These are phyloP conservation scores for Eretmochelys imbricata DNA, from an alignment of 2,113 vertebrate genomes.

Conservation along the genomic window DNA sequence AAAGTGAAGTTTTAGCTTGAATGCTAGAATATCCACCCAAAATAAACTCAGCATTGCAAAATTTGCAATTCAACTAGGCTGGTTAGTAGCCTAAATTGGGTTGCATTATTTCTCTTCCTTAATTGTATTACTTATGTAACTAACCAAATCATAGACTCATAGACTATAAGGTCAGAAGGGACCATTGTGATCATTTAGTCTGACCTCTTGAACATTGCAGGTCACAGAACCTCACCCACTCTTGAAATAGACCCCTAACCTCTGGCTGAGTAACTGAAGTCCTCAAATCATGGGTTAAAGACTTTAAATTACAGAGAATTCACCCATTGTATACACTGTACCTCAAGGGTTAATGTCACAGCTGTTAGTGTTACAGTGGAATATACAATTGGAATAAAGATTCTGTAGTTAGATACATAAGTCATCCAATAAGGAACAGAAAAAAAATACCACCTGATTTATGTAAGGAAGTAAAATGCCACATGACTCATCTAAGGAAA, in stretches of 20 bases:
- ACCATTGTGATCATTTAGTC: no score
- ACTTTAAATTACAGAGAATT: no score
- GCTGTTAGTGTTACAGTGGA: background rate
- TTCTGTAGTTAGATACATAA: accelerated
- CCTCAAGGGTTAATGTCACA: background rate
- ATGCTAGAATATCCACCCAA: background rate
- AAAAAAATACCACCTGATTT: background rate
- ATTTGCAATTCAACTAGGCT: background rate
- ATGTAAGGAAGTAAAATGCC: no score
- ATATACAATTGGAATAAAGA: background rate
- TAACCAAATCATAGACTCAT: background rate
- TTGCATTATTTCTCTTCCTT: background rate
- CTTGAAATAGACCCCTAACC: no score
- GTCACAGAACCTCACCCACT: no score
- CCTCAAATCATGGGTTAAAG: no score
- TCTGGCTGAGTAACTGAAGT: no score
- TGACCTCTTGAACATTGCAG: no score
- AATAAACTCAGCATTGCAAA: background rate
- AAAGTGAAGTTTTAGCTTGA: background rate
- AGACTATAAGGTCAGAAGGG: no score
- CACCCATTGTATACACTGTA: no score
- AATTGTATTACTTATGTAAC: background rate
- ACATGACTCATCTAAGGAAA: background rate
- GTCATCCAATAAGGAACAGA: background rate
- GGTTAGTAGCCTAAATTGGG: background rate